Base-by-base conservation (phyloP, 2,888 invertebrate genomes). In the Yponomeuta cagnagella region DNA sequence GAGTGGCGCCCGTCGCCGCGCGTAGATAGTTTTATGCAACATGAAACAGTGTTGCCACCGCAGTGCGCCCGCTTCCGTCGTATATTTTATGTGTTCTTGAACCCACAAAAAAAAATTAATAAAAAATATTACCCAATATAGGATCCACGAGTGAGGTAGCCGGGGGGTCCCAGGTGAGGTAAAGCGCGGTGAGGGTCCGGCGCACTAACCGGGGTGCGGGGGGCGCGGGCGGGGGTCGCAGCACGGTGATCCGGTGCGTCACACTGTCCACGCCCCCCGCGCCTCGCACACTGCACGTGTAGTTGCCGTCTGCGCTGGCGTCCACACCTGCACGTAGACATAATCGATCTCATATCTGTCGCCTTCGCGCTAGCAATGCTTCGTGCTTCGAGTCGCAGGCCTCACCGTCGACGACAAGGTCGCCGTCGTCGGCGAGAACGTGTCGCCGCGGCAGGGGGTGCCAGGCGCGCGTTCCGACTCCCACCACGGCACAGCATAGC, bases 181-280 rank as follows among this genome's bases (percentile, higher is more conserved):
- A 89, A 72, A 95, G 90, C 73, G 93, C 93, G 76, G 90, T 90
- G 63, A 89, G 76, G 33, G 77, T 80, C 48, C 94, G 94, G 63
- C 93, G 92, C 72, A 92, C 89, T 6, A 95, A 93, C 75, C 95
- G 94, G 76, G 95, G 91, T 74, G 89, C 87, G 63, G 96, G 95
- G 31, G 95, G 95, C 68, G 95, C 90, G 72, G 90, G 90, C 10
- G 96, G 96, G 37, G 95, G 93, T 79, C 94, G 93, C 79, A 95
- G 93, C 31, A 96, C 95, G 75, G 94, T 92, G 74, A 96, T 85
- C 66, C 94, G 93, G 82, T 95, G 96, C 73, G 94, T 93, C 75
- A 96, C 94, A 77, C 95, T 94, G 86, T 97, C 97, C 73, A 94
- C 94, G n/a, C 97, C 97, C 77, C 95, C 95, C 71, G 94, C 91